A percentile compares a stretch with the other conserved stretches of the same genome.
Conservation (phyloP, 2,113 vertebrate species). For the Atrichornis clamosus region DNA sequence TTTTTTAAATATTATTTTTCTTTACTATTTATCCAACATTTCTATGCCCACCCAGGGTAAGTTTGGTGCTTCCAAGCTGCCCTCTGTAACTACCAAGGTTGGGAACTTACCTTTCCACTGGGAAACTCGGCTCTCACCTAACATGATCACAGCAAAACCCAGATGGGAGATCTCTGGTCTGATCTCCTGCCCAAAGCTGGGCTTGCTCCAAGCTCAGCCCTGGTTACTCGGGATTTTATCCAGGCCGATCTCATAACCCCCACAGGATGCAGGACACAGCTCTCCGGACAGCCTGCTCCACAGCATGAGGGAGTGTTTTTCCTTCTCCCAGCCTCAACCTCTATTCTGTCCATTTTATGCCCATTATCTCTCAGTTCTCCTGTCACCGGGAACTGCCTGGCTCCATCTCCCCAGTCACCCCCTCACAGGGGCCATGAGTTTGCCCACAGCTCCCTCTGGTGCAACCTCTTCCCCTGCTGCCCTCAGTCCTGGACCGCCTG, state of each 20-base stretch:
- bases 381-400: rapidly evolving
- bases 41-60: not conserved
- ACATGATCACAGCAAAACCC: not conserved
- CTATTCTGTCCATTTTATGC: not conserved
- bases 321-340: not conserved
- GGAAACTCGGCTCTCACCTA: not conserved
- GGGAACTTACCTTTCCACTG: not conserved
- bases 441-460: not conserved
- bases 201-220: not conserved
- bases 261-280: not conserved
- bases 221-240: not conserved
- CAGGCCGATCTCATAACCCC: not conserved
- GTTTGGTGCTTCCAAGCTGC: not conserved
- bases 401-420: rapidly evolving
- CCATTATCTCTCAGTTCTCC: not conserved
- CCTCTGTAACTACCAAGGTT: not conserved
- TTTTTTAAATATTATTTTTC: not conserved
- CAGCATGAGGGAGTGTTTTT: not conserved
- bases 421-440: not conserved
- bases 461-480: not conserved
- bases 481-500: not conserved
- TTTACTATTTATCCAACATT: not conserved
- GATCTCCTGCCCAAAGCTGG: not conserved
- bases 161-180: not conserved
- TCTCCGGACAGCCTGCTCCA: not conserved